Percentiles rank a stretch among this genome's conserved stretches.
Evolutionary conservation across 2,888 invertebrate species (phyloP).

Genomic region (Neuroscelio doddi): DNA sequence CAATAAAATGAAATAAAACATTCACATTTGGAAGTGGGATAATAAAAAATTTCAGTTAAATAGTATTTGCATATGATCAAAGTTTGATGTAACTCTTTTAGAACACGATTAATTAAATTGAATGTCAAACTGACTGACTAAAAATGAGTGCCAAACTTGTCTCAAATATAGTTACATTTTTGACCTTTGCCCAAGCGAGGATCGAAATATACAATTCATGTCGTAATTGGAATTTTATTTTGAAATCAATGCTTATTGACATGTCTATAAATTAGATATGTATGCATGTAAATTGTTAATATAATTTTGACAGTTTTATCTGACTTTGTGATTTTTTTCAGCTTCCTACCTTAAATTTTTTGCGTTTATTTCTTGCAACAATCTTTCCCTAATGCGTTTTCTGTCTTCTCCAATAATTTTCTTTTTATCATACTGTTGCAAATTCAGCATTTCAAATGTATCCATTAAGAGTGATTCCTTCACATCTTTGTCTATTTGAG

Average conservation of each 20-base stretch:
- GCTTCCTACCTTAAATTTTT: too few species aligned
- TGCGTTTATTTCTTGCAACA: too few species aligned
- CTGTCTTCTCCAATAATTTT: constrained; percentile 84
- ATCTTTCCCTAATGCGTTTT: constrained; percentile 80
- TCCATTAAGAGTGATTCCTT: constrained; percentile 86
- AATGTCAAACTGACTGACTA: constrained; percentile 31
- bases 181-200: constrained; percentile 36
- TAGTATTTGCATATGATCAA: too few species aligned
- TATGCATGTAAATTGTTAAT: too few species aligned
- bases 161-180: constrained; percentile 28
- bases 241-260: constrained; percentile 78
- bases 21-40: too few species aligned
- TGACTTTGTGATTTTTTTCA: too few species aligned
- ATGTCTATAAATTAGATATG: constrained; percentile 5
- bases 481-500: constrained; percentile 87
- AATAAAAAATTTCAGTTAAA: too few species aligned
- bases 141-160: constrained; percentile 27
- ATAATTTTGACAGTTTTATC: too few species aligned
- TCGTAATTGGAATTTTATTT: constrained; percentile 38
- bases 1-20: too few species aligned
- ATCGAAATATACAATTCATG: constrained; percentile 36
- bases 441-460: constrained; percentile 85
- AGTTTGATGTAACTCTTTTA: too few species aligned
- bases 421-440: constrained; percentile 82
- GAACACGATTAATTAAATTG: constrained; percentile 3